These are phyloP conservation scores for Peromyscus aztecus DNA, from an alignment of 2,797 vertebrate species.

Conservation along the genomic window DNA sequence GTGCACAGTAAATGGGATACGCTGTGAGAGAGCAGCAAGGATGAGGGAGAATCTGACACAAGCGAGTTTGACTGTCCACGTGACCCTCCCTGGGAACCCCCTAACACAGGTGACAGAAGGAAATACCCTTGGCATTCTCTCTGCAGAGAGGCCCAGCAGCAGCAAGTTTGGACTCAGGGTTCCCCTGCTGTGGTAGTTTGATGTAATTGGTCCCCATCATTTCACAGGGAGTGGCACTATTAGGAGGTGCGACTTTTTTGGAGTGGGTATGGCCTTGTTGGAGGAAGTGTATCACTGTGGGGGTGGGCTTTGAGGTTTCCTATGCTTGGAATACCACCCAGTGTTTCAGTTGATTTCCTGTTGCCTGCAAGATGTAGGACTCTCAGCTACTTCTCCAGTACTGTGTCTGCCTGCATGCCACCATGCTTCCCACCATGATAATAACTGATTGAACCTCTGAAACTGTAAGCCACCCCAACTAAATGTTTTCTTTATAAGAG, in stretches of 20 bases:
- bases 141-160: background rate
- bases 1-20: too few relatives aligned
- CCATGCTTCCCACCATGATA: background rate
- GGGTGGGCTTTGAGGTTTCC: background rate
- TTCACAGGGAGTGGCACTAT: background rate
- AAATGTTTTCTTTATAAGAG: background rate
- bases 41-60: background rate
- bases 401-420: background rate
- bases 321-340: background rate
- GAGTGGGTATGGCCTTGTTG: background rate
- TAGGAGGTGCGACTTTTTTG: background rate
- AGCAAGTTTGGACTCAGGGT: background rate
- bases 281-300: background rate
- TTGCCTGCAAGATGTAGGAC: background rate
- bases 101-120: background rate
- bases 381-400: background rate
- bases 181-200: background rate
- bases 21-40: background rate
- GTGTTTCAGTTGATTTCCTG: background rate
- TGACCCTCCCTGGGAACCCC: background rate
- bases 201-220: background rate
- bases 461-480: background rate
- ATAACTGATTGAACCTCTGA: background rate
- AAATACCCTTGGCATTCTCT: background rate
- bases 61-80: accelerated